Base-by-base conservation (phyloP, 2,888 invertebrate species). In the Conchocele bisecta region DNA sequence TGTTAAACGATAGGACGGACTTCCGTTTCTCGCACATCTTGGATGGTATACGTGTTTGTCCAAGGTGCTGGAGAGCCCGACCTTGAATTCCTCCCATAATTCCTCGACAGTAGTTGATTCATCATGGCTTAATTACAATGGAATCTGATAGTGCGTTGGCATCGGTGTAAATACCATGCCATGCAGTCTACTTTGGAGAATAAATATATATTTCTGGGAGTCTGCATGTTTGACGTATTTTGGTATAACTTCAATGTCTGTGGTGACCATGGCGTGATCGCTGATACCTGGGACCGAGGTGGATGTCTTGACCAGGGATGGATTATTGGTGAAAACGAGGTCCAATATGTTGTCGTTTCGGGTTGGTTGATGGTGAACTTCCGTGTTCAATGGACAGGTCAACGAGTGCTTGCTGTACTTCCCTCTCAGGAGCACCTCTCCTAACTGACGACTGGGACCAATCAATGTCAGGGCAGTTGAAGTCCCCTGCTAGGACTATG, bases 241-340 rank as follows among this genome's bases (percentile, higher is more conserved):
- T n/a, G n/a, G n/a, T n/a, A n/a, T n/a, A n/a, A n/a, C n/a, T n/a
- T n/a, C n/a, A n/a, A n/a, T n/a, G n/a, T n/a, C n/a, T n/a, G n/a
- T n/a, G n/a, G n/a, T n/a, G n/a, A n/a, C n/a, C n/a, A n/a, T n/a
- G n/a, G n/a, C n/a, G n/a, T n/a, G n/a, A n/a, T n/a, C n/a, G n/a
- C n/a, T n/a, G n/a, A 63, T 50, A 2, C 57, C 57, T 15, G 66
- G 60, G 24, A 37, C 29, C 1, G 20, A 37, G 1, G n/a, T 17
- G 3, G 66, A 37, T 7, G 53, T 15, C 39, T 72, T 72, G 1
- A 57, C 46, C 4, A 71, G 48, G 5, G 71, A 57, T 20, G 64
- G 59, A 31, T 71, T 65, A 2, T 17, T 37, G 15, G 69, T 46
- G 28, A 54, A 53, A 1, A 60, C 59, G 7, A 68, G 24, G 42